A percentile compares a stretch with the other conserved stretches of the same genome.
These are phyloP conservation scores for Drosophila baimaii DNA, from an alignment of 1,140 invertebrate species.

Conservation along the genomic window DNA sequence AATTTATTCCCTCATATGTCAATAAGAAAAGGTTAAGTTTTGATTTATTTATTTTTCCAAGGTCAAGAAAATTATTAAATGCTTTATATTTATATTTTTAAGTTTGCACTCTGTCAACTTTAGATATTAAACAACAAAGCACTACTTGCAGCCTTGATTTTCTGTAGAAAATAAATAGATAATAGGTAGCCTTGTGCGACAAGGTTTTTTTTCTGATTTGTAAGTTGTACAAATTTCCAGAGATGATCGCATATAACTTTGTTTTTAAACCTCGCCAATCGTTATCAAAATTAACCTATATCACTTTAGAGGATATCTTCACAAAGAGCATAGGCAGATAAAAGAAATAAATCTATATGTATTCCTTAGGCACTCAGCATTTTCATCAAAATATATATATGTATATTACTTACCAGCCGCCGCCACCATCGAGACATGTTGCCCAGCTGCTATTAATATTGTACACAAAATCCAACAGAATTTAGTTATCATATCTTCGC, in stretches of 20 bases:
- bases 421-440: constrained; percentile 5
- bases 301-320: background rate
- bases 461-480: constrained; percentile 9
- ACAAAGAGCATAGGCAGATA: background rate
- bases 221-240: background rate
- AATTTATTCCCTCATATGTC: background rate
- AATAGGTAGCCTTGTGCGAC: constrained; percentile 6
- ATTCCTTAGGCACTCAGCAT: constrained; percentile 1
- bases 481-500: constrained; percentile 5
- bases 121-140: background rate
- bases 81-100: background rate
- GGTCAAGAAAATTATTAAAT: background rate
- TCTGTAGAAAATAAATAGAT: constrained; percentile 7
- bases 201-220: constrained; percentile 3
- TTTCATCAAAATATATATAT: constrained; percentile 10
- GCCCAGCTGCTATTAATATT: constrained; percentile 19
- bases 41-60: background rate
- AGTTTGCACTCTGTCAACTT: constrained; percentile 1
- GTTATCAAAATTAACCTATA: background rate
- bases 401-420: constrained; percentile 9
- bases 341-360: constrained; percentile 2
- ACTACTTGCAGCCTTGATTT: constrained; percentile 6
- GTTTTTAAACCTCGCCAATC: background rate
- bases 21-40: background rate
- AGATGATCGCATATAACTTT: background rate